Conservation (phyloP, 2,113 vertebrate species). For the Bubo blakistoni region DNA sequence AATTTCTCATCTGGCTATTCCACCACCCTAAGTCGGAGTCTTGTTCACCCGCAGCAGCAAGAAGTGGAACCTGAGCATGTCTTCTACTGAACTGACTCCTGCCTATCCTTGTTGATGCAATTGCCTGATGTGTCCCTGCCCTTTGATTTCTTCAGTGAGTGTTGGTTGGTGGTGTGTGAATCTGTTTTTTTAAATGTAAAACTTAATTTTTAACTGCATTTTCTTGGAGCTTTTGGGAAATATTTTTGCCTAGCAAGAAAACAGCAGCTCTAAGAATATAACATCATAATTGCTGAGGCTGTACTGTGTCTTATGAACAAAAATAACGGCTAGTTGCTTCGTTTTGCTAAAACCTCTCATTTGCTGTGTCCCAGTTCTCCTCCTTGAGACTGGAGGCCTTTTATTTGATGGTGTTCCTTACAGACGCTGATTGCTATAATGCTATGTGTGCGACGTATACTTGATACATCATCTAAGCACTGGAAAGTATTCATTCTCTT, state of each 20-base stretch:
- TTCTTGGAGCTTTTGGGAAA: neutral
- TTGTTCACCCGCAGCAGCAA: accelerated
- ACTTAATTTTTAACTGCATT: neutral
- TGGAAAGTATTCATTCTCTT: conserved; percentile 21
- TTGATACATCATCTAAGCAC: conserved; percentile 10
- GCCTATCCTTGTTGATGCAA: neutral
- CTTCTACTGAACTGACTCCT: neutral
- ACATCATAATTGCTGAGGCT: neutral
- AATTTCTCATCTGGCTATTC: neutral
- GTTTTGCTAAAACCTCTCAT: neutral
- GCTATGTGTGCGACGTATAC: neutral
- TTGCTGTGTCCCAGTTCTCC: neutral
- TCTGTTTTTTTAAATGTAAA: neutral
- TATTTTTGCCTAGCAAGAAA: neutral
- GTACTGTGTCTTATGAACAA: neutral
- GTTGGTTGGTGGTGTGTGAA: neutral
- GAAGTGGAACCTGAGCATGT: neutral
- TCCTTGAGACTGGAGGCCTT: neutral
- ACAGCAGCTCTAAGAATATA: neutral
- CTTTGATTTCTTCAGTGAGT: neutral
- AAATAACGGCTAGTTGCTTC: neutral
- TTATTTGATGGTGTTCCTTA: conserved; percentile 42
- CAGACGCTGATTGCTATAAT: neutral
- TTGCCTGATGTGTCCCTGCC: neutral
- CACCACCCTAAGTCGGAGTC: neutral